Base-by-base conservation (phyloP, 2,888 invertebrate species). In the Drosophila parthenogenetica region DNA sequence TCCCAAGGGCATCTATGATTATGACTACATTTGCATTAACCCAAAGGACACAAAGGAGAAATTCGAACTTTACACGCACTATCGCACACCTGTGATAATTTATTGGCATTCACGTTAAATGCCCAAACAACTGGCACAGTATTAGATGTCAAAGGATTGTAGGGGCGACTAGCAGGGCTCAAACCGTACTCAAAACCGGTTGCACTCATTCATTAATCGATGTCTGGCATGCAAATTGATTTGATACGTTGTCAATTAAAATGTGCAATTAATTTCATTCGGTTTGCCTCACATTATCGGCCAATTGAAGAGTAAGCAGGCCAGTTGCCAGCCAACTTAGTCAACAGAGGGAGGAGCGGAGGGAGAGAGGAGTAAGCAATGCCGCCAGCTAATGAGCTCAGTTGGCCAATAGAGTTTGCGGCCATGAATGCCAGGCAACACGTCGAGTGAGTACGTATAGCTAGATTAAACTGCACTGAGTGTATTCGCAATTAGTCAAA, bases 181-280 rank as follows among this genome's bases (percentile, higher is more conserved):
- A 59, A 37, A 50, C 67, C 22, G 68, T 35, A 57, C 37, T 40
- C 49, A 57, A 37, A 48, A 65, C 25, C 68, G 11, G 51, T 35
- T 73, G 85, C 70, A 77, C 76, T 77, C 70, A 72, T 76, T 81
- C 76, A 82, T 86, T 79, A 88, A 86, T 77, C 58, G 83, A 40
- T 63, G 68, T 49, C 69, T 67, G 74, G 67, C 70, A 65, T 72
- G 87, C 72, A 87, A 89, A 89, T 89, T 89, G 90, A 85, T 85
- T 85, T 89, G 89, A 89, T 89, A 69, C 72, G 76, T 83, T 87
- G 84, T 89, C 85, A 89, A 89, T 85, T 89, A 89, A 85, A 89
- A 85, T 83, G 89, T 86, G 89, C 90, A 89, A 85, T 89, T 85
- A 89, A 85, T 85, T 89, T 77, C 80, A 80, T 89, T 89, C 62